Evolutionary conservation across 2,113 vertebrate genomes (phyloP).

Genomic region (Seriola dumerili): DNA sequence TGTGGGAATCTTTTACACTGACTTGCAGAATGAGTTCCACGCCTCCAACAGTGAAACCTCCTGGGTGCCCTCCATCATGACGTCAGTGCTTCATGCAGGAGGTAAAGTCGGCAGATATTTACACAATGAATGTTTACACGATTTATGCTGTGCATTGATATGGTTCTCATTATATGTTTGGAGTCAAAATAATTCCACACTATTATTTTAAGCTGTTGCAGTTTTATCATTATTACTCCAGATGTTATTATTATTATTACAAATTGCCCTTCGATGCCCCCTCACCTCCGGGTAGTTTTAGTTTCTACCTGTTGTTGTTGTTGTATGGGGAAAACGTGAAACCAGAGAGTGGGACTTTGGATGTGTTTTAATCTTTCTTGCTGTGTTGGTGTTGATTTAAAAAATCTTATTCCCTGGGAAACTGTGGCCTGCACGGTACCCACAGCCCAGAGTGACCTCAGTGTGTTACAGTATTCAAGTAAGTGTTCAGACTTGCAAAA

Average conservation of each 20-base stretch:
- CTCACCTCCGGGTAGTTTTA: background rate
- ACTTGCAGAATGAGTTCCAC: constrained; percentile 91
- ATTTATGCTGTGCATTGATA: too few relatives aligned
- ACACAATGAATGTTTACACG: too few relatives aligned
- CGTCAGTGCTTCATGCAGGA: constrained; percentile 89
- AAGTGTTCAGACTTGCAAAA: background rate
- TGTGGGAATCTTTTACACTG: constrained; percentile 91
- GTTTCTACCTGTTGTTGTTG: constrained; percentile 12
- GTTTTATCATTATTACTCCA: too few relatives aligned
- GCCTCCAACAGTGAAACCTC: constrained; percentile 93
- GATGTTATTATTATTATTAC: background rate
- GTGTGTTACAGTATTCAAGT: background rate
- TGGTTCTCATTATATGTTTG: too few relatives aligned
- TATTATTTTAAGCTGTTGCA: too few relatives aligned
- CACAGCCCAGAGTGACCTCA: background rate
- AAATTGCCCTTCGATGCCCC: background rate
- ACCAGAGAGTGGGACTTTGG: background rate
- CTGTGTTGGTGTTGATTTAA: constrained; percentile 52
- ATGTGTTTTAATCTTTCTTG: constrained; percentile 22
- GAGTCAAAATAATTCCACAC: too few relatives aligned
- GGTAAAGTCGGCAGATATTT: constrained; percentile 78
- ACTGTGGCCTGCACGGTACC: background rate
- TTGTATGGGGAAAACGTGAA: background rate
- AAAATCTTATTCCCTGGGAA: constrained; percentile 52
- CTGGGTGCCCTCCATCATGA: constrained; percentile 95